Conservation (phyloP, 2,888 invertebrate species). For the Campaea margaritaria region DNA sequence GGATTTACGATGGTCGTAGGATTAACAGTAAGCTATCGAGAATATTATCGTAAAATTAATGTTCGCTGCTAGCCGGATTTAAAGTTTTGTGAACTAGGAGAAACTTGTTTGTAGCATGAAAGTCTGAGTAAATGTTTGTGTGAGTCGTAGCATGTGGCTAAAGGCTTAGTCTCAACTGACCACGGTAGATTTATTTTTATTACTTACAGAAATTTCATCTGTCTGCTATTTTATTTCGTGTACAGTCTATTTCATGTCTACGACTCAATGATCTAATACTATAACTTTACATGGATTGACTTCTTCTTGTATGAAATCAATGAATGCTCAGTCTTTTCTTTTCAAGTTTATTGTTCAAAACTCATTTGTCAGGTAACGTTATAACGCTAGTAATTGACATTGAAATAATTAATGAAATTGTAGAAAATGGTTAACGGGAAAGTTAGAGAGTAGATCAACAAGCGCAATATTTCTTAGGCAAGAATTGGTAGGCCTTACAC, state of each 20-base stretch:
- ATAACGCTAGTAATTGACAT: too few species aligned
- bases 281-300: too few species aligned
- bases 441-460: slow-evolving; percentile 72
- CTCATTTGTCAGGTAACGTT: too few species aligned
- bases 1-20: slow-evolving; percentile 68
- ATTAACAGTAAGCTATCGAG: slow-evolving; percentile 63
- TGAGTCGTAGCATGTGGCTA: background rate
- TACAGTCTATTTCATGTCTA: too few species aligned
- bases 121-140: slow-evolving; percentile 4
- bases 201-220: too few species aligned
- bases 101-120: slow-evolving; percentile 13
- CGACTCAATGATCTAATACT: too few species aligned
- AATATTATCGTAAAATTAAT: slow-evolving; percentile 54
- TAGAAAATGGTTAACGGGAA: slow-evolving; percentile 51
- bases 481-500: slow-evolving; percentile 64
- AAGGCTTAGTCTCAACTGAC: too few species aligned
- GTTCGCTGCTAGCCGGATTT: slow-evolving; percentile 41
- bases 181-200: too few species aligned
- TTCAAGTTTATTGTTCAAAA: too few species aligned
- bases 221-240: too few species aligned
- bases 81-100: slow-evolving; percentile 17
- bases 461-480: slow-evolving; percentile 78
- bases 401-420: slow-evolving; percentile 67
- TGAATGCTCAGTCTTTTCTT: too few species aligned
- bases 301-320: too few species aligned